Conservation (phyloP, 1,140 invertebrate genomes). For the Atta colombica region DNA sequence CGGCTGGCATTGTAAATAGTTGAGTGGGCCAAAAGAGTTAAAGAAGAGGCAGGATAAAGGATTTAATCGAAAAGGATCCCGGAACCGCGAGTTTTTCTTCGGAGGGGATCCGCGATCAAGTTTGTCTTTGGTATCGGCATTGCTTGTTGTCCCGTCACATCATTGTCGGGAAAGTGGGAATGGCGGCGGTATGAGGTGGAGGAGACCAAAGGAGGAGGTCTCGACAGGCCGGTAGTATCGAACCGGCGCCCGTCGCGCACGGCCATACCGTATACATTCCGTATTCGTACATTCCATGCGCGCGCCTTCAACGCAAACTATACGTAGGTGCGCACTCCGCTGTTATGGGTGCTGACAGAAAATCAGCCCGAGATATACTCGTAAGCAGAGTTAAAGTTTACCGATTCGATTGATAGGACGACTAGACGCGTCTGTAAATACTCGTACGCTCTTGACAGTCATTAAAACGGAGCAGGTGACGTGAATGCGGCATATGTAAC, state of each 20-base stretch:
- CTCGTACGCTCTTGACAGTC: neutral
- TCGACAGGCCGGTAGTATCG: constrained; percentile 85
- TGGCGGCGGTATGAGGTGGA: constrained; percentile 66
- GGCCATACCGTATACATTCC: constrained; percentile 76
- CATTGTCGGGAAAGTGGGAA: constrained; percentile 41
- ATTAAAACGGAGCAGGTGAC: constrained; percentile 10
- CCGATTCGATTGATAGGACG: neutral
- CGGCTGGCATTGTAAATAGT: neutral
- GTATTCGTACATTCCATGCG: constrained; percentile 56
- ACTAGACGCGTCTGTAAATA: neutral
- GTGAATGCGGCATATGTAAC: constrained; percentile 35
- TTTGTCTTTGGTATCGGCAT: constrained; percentile 34
- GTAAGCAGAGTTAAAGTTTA: neutral
- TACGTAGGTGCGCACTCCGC: constrained; percentile 11
- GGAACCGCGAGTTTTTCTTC: neutral
- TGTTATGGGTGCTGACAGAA: neutral
- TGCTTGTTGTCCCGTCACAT: constrained; percentile 40
- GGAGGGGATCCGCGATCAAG: constrained; percentile 65
- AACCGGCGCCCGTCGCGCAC: constrained; percentile 83
- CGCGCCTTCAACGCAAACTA: constrained; percentile 19
- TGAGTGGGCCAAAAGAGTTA: neutral
- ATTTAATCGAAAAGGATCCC: constrained; percentile 64
- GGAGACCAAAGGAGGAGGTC: constrained; percentile 67
- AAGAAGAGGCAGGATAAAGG: constrained; percentile 70
- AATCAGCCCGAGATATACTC: neutral